phyloP scores from a whole-genome alignment of 2,797 vertebrate species.

The Sebastes flavidus region DNA sequence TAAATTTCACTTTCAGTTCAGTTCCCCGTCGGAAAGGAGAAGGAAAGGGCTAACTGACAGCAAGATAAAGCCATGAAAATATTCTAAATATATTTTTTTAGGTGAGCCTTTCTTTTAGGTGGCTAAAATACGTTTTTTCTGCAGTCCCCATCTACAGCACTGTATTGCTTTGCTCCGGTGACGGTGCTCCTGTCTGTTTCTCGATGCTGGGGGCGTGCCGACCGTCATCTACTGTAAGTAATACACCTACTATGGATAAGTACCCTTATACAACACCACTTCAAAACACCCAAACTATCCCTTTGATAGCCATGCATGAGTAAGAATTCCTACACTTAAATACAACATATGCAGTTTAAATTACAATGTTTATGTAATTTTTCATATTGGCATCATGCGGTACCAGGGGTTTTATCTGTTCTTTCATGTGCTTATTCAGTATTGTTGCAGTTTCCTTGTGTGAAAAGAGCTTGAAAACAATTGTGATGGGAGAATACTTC shows the following conservation, averaged over 20 bases:
- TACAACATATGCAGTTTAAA: background rate
- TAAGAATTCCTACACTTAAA: background rate
- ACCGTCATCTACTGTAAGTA: background rate
- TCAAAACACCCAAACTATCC: background rate
- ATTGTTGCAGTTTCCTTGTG: background rate
- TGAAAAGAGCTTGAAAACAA: constrained; percentile 3
- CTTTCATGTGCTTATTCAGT: background rate
- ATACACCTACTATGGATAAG: background rate
- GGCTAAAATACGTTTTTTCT: too few relatives aligned
- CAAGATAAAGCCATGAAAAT: too few relatives aligned
- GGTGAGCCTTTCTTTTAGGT: too few relatives aligned
- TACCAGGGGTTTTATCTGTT: background rate
- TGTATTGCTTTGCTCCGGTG: background rate
- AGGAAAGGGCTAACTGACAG: too few relatives aligned
- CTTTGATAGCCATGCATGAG: background rate
- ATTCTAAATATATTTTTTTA: too few relatives aligned
- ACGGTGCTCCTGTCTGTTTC: background rate
- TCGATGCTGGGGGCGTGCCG: background rate
- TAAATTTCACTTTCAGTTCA: too few relatives aligned
- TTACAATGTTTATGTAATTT: background rate
- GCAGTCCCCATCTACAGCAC: too few relatives aligned
- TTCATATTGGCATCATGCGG: background rate
- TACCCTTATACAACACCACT: background rate
- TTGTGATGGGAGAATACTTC: background rate
- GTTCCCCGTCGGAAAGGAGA: too few relatives aligned